Conservation (phyloP, 2,888 invertebrate species). For the Muscina levida region DNA sequence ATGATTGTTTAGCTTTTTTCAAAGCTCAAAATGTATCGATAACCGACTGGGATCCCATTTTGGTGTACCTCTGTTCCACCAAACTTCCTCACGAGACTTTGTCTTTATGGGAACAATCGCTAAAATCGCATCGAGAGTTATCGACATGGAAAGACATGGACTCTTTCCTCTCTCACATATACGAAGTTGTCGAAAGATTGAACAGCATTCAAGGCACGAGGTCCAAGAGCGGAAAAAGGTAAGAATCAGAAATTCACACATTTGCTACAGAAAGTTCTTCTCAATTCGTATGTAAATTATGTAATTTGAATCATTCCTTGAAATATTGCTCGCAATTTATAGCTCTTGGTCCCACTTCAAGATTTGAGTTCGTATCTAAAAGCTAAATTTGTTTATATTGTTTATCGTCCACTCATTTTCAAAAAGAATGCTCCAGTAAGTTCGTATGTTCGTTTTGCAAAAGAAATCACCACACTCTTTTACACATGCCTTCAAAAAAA, state of each 20-base stretch:
- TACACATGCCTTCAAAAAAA: too few species aligned
- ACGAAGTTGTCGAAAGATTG: constrained; percentile 6
- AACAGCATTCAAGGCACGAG: not conserved
- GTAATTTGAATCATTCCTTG: not conserved
- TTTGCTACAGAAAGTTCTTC: not conserved
- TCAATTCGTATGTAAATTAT: not conserved
- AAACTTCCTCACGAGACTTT: constrained; percentile 33
- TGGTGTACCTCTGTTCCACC: constrained; percentile 31
- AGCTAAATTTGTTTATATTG: not conserved
- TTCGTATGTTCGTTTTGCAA: not conserved
- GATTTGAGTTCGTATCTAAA: not conserved
- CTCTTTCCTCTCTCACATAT: not conserved
- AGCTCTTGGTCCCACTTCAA: too few species aligned
- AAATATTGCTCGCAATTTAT: not conserved
- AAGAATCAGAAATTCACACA: not conserved
- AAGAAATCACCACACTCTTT: too few species aligned
- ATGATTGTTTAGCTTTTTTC: constrained; percentile 15
- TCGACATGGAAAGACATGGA: constrained; percentile 2
- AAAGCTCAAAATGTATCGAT: constrained; percentile 14
- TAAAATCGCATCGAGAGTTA: not conserved
- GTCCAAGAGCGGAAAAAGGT: not conserved
- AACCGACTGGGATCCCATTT: constrained; percentile 29
- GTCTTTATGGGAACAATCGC: constrained; percentile 29
- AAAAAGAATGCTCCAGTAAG: not conserved
- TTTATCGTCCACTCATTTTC: not conserved